phyloP scores from a whole-genome alignment of 2,888 invertebrate genomes.

The Agonopterix subpropinquella region DNA sequence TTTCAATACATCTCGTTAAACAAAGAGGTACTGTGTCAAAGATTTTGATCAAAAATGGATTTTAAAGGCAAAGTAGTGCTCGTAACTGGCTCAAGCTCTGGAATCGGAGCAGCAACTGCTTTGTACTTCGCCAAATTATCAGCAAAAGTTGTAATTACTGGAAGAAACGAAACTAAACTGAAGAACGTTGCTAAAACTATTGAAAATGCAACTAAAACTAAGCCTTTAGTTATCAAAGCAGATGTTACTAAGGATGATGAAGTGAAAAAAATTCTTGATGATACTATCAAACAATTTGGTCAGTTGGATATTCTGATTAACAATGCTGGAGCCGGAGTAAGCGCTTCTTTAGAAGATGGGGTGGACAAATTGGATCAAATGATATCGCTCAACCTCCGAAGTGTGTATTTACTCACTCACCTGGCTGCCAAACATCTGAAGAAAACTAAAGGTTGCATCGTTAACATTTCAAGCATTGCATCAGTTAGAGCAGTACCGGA shows the following conservation, averaged over 20 bases:
- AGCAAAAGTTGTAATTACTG: slow-evolving; percentile 15
- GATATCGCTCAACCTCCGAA: slow-evolving; percentile 12
- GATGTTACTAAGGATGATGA: slow-evolving; percentile 13
- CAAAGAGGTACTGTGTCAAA: too few relatives aligned
- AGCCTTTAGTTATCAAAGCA: slow-evolving; percentile 4
- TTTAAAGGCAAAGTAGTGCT: slow-evolving; percentile 4
- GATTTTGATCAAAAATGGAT: not conserved
- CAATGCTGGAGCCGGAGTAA: slow-evolving; percentile 13
- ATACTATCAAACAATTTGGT: slow-evolving; percentile 11
- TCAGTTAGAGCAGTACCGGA: not conserved
- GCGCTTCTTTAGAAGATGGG: slow-evolving; percentile 6
- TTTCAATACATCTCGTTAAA: too few relatives aligned
- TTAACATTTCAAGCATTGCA: slow-evolving; percentile 16
- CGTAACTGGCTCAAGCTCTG: slow-evolving; percentile 16
- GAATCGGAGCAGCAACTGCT: slow-evolving; percentile 17
- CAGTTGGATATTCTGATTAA: slow-evolving; percentile 18
- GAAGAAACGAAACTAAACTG: slow-evolving; percentile 11
- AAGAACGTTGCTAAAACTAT: slow-evolving; percentile 8
- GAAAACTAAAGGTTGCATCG: slow-evolving; percentile 16
- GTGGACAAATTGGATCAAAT: slow-evolving; percentile 13
- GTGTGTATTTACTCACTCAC: slow-evolving; percentile 12
- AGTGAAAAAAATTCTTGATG: slow-evolving; percentile 11
- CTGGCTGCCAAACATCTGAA: slow-evolving; percentile 12
- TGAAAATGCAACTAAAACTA: slow-evolving; percentile 7
- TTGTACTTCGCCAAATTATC: slow-evolving; percentile 9